Evolutionary conservation across 1,140 invertebrate species (phyloP), one percentile per base, ranked within the genome.

Genomic region (Adelges cooleyi): DNA sequence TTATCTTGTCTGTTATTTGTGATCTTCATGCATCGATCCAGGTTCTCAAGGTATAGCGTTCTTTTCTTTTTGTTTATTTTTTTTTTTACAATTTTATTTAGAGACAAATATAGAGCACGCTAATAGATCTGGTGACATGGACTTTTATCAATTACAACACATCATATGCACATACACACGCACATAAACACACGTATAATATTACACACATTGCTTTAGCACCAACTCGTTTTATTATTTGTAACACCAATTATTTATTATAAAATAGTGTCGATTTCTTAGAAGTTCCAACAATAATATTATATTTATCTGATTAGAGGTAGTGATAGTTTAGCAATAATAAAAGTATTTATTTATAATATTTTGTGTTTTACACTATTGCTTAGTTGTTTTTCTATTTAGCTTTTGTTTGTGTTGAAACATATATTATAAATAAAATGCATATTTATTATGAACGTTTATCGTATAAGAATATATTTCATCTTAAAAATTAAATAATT

Each of bases 11-110:
- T 62, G 56, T 62, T 62, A 25, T 62, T 33, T 62, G 56, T 62
- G 56, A 62, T 62, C 56, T 62, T 62, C 56, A n/a, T 42, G 56
- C 56, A 62, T 62, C 56, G 56, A 46, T 62, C 56, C 56, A 62
- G 56, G 56, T 62, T 62, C 56, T 62, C 56, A 62, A 62, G 56
- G 56, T 62, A 62, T 62, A 62, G 56, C 56, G 56, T 48, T 62
- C 25, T 48, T 62, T 48, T 48, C 42, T 56, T 6, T 38, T 38
- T 38, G 6, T 56, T 13, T 20, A 20, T 59, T 50, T 52, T 33
- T 59, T 44, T 18, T 48, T 62, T 62, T 62, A 62, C 13, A 8
- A 46, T 6, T 62, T 59, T 62, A 62, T 62, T 62, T 62, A 62
- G 56, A 62, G 42, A 62, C 42, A 62, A 62, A 33, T 59, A 56